Evolutionary conservation across 2,113 vertebrate genomes (phyloP).

Genomic region (Orycteropus afer): DNA sequence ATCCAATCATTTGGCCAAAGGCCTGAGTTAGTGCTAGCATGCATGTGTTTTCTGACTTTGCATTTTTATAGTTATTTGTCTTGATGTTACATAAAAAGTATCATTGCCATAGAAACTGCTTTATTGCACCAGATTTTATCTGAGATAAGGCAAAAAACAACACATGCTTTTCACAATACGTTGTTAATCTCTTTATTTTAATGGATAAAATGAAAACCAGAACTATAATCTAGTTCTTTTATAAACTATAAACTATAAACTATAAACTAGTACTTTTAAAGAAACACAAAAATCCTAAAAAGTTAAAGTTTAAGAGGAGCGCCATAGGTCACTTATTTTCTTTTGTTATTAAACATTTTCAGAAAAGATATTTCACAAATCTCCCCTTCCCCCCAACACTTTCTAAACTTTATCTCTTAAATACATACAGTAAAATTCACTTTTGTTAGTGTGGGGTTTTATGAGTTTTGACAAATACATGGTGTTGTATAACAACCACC

Average conservation of each 20-base stretch:
- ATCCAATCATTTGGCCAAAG: neutral
- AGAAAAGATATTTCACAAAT: neutral
- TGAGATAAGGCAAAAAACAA: constrained; percentile 58
- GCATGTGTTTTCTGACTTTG: neutral
- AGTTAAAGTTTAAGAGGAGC: neutral
- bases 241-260: neutral
- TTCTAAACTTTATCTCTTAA: neutral
- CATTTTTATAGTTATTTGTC: constrained; percentile 60
- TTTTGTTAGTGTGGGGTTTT: neutral
- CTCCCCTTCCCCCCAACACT: too few relatives aligned
- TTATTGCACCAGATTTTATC: constrained; percentile 43
- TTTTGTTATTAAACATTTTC: neutral
- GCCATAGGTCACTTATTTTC: neutral
- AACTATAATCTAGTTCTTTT: neutral
- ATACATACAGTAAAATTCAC: neutral
- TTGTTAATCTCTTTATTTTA: constrained; percentile 32
- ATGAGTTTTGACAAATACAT: neutral
- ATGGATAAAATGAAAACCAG: constrained; percentile 67
- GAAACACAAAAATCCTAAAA: neutral
- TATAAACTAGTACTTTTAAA: constrained; percentile 21
- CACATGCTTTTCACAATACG: constrained; percentile 26
- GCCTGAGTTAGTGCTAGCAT: neutral
- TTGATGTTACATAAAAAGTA: constrained; percentile 49
- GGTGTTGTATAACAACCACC: neutral
- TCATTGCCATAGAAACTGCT: constrained; percentile 57